A percentile compares a stretch with the other conserved stretches of the same genome.
Conservation (phyloP, 1,140 invertebrate genomes). For the Trialeurodes vaporariorum region DNA sequence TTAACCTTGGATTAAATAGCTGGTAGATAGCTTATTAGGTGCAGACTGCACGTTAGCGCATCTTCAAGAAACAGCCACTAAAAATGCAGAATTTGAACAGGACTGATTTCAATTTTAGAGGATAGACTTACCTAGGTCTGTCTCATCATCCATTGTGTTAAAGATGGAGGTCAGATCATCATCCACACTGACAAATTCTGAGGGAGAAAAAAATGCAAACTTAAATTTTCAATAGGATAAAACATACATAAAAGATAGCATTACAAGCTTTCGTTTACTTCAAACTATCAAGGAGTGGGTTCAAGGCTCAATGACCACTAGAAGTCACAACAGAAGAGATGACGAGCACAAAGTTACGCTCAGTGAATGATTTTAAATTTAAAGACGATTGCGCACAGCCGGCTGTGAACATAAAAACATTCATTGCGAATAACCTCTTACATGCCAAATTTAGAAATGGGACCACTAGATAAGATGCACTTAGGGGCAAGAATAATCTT, state of each 20-base stretch:
- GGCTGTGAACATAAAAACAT: background rate
- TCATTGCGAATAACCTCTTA: background rate
- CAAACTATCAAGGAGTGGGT: background rate
- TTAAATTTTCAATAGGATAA: background rate
- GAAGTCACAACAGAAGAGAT: background rate
- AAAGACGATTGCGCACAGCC: too few relatives aligned
- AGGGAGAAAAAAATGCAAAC: background rate
- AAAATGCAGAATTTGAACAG: too few relatives aligned
- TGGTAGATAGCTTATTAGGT: too few relatives aligned
- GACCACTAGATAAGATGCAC: too few relatives aligned
- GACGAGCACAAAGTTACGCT: too few relatives aligned
- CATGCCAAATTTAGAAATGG: too few relatives aligned
- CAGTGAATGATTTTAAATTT: too few relatives aligned
- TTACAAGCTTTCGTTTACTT: background rate
- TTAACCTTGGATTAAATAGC: too few relatives aligned
- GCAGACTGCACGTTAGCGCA: too few relatives aligned
- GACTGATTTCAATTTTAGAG: too few relatives aligned
- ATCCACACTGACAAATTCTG: background rate
- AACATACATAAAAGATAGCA: background rate
- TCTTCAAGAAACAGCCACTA: too few relatives aligned
- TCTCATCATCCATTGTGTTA: background rate
- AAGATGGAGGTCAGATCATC: background rate
- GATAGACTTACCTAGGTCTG: background rate
- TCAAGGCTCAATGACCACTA: background rate
- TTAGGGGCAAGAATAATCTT: too few relatives aligned